Evolutionary conservation across 2,797 vertebrate genomes (phyloP), one percentile per base, ranked within the genome.

Genomic region (Melanotaenia nigrans): DNA sequence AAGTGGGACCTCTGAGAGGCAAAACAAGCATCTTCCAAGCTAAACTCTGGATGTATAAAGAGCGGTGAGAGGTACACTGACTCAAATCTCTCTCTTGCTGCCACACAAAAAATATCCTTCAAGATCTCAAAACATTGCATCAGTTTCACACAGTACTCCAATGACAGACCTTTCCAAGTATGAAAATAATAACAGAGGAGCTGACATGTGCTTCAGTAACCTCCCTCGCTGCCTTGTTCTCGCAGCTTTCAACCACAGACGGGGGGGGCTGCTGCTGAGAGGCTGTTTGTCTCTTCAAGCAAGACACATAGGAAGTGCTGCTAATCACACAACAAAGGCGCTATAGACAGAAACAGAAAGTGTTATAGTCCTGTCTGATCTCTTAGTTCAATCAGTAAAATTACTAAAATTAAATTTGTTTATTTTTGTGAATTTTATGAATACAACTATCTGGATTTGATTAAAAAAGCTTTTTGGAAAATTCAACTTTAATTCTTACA

Each of bases 181-280:
- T 79, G 69, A 85, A 73, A 84, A 72, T 75, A 83, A 82, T 45
- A 90, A 87, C 76, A 85, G 3, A 20, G 69, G 77, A 71, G 65
- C 62, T 75, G 38, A 54, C 75, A 80, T 75, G 69, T 64, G 68
- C 53, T 71, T 65, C 2, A 9, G n/a, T 77, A 63, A 83, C 71
- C 75, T 75, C 68, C 42, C 36, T 66, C 65, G 54, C 53, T 22
- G 18, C 57, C 38, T 65, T 38, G 47, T 42, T 68, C 57, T 18
- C 75, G 66, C 65, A 73, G 70, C 53, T 54, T 60, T 35, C 32
- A 67, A 57, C 45, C 68, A 56, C 72, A 72, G 25, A 53, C 58
- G n/a, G 75, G 59, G 70, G 62, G 16, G 38, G 53, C 22, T 67
- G 73, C 35, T 70, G 49, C 22, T 54, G 57, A 49, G 61, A 64